These are phyloP conservation scores for Ia io DNA, from an alignment of 2,113 vertebrate species.

Conservation along the genomic window DNA sequence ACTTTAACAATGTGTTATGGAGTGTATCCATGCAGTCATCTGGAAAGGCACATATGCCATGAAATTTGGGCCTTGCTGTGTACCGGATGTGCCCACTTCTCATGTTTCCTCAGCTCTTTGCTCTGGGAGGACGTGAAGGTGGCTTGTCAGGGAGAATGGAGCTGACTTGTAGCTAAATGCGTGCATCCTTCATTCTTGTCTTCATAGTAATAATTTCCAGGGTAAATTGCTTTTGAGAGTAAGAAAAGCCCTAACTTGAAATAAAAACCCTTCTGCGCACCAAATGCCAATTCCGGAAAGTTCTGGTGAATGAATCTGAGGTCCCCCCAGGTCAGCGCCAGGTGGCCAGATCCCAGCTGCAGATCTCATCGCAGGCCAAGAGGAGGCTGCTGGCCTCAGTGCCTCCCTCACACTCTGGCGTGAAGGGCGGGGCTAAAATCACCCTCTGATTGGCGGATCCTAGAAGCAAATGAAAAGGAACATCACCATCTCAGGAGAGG, in stretches of 20 bases:
- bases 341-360: neutral
- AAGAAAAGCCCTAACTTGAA: constrained; percentile 37
- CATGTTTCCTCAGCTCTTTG: neutral
- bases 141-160: neutral
- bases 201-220: constrained; percentile 10
- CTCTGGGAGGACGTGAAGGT: neutral
- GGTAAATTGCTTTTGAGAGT: neutral
- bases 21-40: constrained; percentile 53
- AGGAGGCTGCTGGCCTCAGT: neutral
- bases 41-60: constrained; percentile 49
- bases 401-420: neutral
- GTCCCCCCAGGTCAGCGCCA: neutral
- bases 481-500: neutral
- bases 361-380: neutral
- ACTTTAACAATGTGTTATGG: constrained; percentile 70
- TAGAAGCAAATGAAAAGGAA: neutral
- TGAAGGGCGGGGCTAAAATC: neutral
- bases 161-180: neutral
- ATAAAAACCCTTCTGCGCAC: neutral
- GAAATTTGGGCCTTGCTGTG: constrained; percentile 51
- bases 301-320: neutral
- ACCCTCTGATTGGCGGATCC: neutral
- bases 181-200: neutral
- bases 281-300: neutral
- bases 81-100: neutral